Evolutionary conservation across 2,888 invertebrate genomes (phyloP).

Genomic region (Agapostemon virescens): DNA sequence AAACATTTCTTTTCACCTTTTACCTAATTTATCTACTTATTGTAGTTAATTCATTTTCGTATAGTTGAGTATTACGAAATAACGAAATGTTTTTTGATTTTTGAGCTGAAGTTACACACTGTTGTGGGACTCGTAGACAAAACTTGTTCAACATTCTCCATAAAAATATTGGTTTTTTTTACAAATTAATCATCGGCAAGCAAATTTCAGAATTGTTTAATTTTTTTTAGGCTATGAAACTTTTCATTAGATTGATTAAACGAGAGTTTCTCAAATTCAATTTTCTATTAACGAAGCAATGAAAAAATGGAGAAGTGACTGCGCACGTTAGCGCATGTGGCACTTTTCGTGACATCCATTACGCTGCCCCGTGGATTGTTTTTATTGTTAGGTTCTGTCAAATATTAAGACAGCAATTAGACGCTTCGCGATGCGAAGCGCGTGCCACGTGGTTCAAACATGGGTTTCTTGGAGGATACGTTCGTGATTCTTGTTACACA

Average conservation of each 20-base stretch:
- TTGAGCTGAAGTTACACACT: background rate
- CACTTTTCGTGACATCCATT: background rate
- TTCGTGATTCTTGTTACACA: constrained; percentile 91
- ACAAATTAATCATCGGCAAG: too few species aligned
- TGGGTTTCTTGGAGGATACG: constrained; percentile 93
- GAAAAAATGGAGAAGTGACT: background rate
- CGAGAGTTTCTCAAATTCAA: background rate
- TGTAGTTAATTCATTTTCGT: background rate
- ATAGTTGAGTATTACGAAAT: background rate
- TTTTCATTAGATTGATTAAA: background rate
- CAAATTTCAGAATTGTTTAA: background rate
- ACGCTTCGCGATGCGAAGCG: constrained; percentile 63
- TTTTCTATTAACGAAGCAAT: background rate
- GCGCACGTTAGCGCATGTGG: background rate
- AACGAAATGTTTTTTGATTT: background rate
- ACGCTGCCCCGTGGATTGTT: constrained; percentile 21
- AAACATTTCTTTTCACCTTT: background rate
- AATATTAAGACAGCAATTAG: constrained; percentile 10
- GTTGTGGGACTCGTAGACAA: too few species aligned
- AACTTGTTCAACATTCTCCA: too few species aligned
- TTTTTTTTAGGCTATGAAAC: background rate
- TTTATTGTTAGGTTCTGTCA: constrained; percentile 26
- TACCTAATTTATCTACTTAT: background rate
- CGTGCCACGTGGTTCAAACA: constrained; percentile 74
- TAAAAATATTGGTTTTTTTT: background rate